Evolutionary conservation across 2,888 invertebrate species (phyloP), one percentile per base, ranked within the genome.

Genomic region (Aphrophora alni): DNA sequence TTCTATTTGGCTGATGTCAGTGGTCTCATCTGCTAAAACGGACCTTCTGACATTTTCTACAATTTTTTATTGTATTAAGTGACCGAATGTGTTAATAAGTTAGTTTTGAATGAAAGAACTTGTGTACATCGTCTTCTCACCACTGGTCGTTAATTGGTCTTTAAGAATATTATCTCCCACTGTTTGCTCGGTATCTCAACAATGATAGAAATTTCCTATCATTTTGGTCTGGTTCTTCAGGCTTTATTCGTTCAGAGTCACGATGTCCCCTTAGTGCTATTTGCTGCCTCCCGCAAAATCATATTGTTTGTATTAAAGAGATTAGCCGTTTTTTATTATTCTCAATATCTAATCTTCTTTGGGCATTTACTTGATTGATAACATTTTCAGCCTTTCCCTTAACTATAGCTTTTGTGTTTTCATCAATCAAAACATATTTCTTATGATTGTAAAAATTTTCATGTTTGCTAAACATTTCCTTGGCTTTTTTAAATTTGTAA

Each of bases 181-280:
- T n/a, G n/a, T n/a, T 81, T 75, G 27, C 82, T 69, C 84, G 59
- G 80, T 83, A 85, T 21, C 82, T 51, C 73, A 85, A 81, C 51
- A 86, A 74, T 27, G 78, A 78, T 68, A 84, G 78, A 78, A 86
- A 86, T 80, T 85, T 82, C 24, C 85, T 83, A 73, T 84, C 82
- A 78, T 85, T 81, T 25, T 76, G n/a, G 51, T 0, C 38, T 51
- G 79, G 28, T 44, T 68, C 0, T 76, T 81, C 8, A 24, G 25
- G 69, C 70, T 24, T 72, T 27, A 80, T 51, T 68, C 78, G 83
- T 78, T 82, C 85, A 75, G 82, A 7, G 26, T 86, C 85, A 71
- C 83, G 81, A 80, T 85, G 84, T 25, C 85, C 86, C 82, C 85
- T 83, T 75, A 86, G 83, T 28, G 85, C 80, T 59, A 87, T 78